Percentiles rank a stretch among this genome's conserved stretches.
phyloP scores from a whole-genome alignment of 1,140 invertebrate genomes.

The Ectropis grisescens region DNA sequence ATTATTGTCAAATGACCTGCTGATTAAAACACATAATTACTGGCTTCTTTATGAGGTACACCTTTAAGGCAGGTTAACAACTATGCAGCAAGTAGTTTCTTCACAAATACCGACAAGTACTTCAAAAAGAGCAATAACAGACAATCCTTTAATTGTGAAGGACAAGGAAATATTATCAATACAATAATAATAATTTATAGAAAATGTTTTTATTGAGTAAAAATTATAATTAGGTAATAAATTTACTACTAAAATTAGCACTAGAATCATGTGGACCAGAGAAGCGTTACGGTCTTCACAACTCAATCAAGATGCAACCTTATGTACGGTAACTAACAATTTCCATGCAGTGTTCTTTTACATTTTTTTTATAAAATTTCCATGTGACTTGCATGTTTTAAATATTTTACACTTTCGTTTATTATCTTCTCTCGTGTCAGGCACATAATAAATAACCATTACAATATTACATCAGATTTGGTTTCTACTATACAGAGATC shows the following conservation, averaged over 20 bases:
- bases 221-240: slow-evolving; percentile 42
- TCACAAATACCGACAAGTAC: too few species aligned
- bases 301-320: too few species aligned
- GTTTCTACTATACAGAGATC: slow-evolving; percentile 50
- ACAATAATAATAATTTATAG: too few species aligned
- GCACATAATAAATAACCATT: slow-evolving; percentile 20
- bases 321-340: slow-evolving; percentile 40
- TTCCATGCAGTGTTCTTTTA: slow-evolving; percentile 26
- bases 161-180: too few species aligned
- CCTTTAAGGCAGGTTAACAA: too few species aligned
- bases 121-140: too few species aligned
- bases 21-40: too few species aligned
- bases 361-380: slow-evolving; percentile 25
- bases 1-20: too few species aligned
- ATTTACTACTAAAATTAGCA: slow-evolving; percentile 35
- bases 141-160: too few species aligned
- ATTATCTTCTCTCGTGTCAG: background rate
- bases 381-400: slow-evolving; percentile 15
- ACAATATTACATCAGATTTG: slow-evolving; percentile 33
- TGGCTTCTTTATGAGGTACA: too few species aligned
- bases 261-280: slow-evolving; percentile 22
- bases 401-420: background rate
- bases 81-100: too few species aligned
- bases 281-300: slow-evolving; percentile 12
- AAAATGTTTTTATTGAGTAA: too few species aligned